Evolutionary conservation across 2,797 vertebrate species (phyloP), one percentile per base, ranked within the genome.

Genomic region (Cryptoprocta ferox): DNA sequence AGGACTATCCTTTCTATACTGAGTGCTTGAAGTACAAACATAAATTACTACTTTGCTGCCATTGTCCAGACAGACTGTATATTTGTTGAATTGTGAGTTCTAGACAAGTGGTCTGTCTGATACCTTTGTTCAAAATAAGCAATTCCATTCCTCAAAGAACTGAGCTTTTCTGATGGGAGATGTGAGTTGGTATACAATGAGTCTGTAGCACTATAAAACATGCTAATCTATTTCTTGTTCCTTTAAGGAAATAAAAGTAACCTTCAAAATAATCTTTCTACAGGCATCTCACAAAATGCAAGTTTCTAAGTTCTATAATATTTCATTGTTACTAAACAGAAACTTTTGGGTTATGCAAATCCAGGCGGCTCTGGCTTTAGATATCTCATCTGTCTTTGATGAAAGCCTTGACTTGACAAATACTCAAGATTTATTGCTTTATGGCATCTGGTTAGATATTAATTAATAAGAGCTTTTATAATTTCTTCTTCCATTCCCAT

Each of bases 351-450:
- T 91, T 93, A 71, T 93, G 89, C 75, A 97, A 91, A 95, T 87
- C 5, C 18, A 94, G 50, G 70, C 14, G 2, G 37, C 75, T 92
- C 48, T 2, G 48, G 85, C 18, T 68, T 93, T 56, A 65, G 63
- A 85, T 7, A 4, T 65, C 32, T 96, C 91, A 95, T 82, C 70
- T 59, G 50, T 66, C 68, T 89, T 66, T 95, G 83, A 92, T 94
- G 65, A 95, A 95, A 92, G 53, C 30, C 39, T 73, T 88, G 79
- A 65, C 89, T 96, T 93, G 50, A 96, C 75, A 96, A 89, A 95
- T n/a, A 71, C 26, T 35, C 37, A 73, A n/a, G 79, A 82, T 87
- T 83, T 94, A 97, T 45, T 91, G 89, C 65, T 95, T 96, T 93
- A 93, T 16, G 15, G 66, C 68, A 70, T 84, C 79, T 79, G 48